Conservation (phyloP, 2,113 vertebrate genomes). For the Otis tarda region DNA sequence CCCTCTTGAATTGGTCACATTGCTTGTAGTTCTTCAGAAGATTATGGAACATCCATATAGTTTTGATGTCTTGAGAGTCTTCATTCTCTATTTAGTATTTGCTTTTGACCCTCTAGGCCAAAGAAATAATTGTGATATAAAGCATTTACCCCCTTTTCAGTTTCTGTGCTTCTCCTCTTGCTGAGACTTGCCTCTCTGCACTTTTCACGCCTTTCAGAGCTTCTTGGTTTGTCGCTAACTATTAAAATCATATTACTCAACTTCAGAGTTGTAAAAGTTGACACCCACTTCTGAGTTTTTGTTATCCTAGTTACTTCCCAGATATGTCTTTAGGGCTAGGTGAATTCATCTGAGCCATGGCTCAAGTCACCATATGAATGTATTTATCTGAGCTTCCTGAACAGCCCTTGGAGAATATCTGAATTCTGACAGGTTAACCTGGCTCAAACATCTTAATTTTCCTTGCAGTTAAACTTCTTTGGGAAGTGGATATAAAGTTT, state of each 20-base stretch:
- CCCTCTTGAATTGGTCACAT: background rate
- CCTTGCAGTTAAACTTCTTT: background rate
- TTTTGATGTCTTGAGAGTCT: background rate
- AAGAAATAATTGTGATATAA: background rate
- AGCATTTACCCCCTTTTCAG: background rate
- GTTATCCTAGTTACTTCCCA: background rate
- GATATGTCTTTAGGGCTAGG: background rate
- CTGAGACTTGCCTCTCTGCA: background rate
- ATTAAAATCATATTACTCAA: background rate
- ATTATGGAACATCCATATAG: background rate
- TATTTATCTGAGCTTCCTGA: background rate
- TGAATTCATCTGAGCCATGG: background rate
- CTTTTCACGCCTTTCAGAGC: background rate
- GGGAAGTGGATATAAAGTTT: background rate
- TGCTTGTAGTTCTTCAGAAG: background rate
- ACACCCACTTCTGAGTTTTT: background rate
- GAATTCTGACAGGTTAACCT: background rate
- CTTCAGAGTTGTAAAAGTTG: background rate
- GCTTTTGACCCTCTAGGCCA: background rate
- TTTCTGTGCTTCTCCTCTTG: background rate
- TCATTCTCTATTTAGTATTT: background rate
- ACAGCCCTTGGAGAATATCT: background rate
- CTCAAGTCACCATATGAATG: fast-evolving
- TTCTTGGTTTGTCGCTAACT: background rate
- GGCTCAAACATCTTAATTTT: background rate